Base-by-base conservation (phyloP, 2,888 invertebrate species). In the Drosophila mayaguana region DNA sequence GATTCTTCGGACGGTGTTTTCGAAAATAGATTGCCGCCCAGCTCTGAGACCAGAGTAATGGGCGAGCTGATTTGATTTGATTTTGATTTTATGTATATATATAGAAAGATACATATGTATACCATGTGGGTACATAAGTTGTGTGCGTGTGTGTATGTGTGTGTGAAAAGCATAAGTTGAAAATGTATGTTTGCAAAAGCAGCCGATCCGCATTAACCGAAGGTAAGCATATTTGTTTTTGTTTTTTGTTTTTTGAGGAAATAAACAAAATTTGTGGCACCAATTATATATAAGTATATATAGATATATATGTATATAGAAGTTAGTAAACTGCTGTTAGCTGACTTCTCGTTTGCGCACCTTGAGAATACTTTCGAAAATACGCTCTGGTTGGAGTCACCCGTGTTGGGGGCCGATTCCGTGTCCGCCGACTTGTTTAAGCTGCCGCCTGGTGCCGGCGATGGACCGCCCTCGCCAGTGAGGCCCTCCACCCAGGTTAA, bases 1-100 rank as follows among this genome's bases (percentile, higher is more conserved):
- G 95, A 95, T 94, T 97, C 97, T 94, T 97, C 97, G 93, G 97
- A 97, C 92, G 97, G 97, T 91, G 97, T 97, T 94, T 97, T 97
- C 95, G 96, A 97, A 95, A 98, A 97, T 93, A 98, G 95, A 94
- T 98, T 98, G 92, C 97, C 97, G 93, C 98, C 97, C 94, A 98
- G 97, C 95, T 98, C 98, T 92, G 95, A 95, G 94, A 98, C 98
- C 95, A 98, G 95, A 95, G 97, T 97, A 94, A 97, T 97, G 92
- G 97, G 97, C 92, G 97, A 97, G 94, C 97, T 97, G 91, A 92
- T 54, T 36, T 54, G 7, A 38, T 25, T 53, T 38, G 3, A 77
- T 86, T 86, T 28, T 1, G 7, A 8, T 28, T 28, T 28, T 28
- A 28, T 28, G 28, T 28, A 28, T 6, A 62, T n/a, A 61, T 45